These are phyloP conservation scores for Gracilinanus agilis DNA, from an alignment of 2,113 vertebrate genomes.

Conservation along the genomic window DNA sequence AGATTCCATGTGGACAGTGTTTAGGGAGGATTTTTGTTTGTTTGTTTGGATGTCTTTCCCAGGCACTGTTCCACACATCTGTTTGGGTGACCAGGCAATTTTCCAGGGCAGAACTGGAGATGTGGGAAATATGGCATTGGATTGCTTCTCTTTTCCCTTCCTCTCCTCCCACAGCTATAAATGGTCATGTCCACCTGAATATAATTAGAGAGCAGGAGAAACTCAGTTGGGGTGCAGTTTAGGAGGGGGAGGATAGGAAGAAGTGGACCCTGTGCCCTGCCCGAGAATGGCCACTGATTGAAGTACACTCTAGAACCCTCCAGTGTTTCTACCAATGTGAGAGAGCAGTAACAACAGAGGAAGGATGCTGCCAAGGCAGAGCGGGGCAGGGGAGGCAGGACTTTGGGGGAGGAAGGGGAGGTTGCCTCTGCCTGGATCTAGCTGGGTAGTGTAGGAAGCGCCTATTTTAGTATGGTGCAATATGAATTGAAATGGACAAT, in stretches of 20 bases:
- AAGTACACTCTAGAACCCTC: not conserved
- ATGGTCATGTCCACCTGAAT: not conserved
- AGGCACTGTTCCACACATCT: not conserved
- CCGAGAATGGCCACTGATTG: not conserved
- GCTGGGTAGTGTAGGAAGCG: not conserved
- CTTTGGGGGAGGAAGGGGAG: not conserved
- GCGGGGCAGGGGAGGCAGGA: not conserved
- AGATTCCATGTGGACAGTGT: not conserved
- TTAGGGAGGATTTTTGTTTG: not conserved
- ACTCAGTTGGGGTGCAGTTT: not conserved
- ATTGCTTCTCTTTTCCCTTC: not conserved
- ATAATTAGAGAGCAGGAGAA: not conserved
- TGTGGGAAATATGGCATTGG: not conserved
- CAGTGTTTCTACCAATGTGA: not conserved
- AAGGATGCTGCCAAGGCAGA: not conserved
- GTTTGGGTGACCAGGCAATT: not conserved
- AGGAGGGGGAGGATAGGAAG: not conserved
- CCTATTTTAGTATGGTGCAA: not conserved
- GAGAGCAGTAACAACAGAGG: not conserved
- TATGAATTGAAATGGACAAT: not conserved
- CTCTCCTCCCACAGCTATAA: not conserved
- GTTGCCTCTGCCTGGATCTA: not conserved
- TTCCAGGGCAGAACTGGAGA: not conserved
- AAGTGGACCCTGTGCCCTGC: not conserved
- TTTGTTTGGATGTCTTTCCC: not conserved